A percentile compares a stretch with the other conserved stretches of the same genome.
Conservation (phyloP, 2,113 vertebrate genomes). For the Pachycephala philippinensis region DNA sequence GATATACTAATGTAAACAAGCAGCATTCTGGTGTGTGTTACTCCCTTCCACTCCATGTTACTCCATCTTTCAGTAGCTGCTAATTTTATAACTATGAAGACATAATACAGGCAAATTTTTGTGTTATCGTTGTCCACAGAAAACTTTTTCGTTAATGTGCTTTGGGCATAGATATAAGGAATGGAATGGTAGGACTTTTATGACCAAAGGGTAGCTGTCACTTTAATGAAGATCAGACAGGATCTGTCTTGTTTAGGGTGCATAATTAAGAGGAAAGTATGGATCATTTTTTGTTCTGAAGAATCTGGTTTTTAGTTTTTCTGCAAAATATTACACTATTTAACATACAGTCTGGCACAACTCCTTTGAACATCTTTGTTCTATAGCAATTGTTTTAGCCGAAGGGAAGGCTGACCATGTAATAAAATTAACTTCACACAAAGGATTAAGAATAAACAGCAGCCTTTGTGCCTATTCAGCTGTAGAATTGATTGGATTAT, state of each 20-base stretch:
- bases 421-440: constrained; percentile 4
- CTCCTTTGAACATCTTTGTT: neutral
- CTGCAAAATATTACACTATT: neutral
- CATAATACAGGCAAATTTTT: neutral
- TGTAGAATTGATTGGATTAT: neutral
- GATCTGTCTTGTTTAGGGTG: neutral
- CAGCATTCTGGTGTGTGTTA: neutral
- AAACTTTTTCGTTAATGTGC: neutral
- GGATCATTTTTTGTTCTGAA: neutral
- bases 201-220: neutral
- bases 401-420: neutral
- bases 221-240: neutral
- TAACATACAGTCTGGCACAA: neutral
- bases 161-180: neutral
- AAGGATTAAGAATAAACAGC: neutral
- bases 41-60: neutral
- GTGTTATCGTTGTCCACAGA: neutral
- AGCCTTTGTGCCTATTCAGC: neutral
- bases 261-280: neutral
- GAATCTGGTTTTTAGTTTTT: neutral
- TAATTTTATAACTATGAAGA: neutral
- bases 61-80: neutral
- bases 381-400: neutral
- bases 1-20: neutral
- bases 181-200: neutral